phyloP scores from a whole-genome alignment of 2,113 vertebrate genomes.

The Micronycteris hirsuta region DNA sequence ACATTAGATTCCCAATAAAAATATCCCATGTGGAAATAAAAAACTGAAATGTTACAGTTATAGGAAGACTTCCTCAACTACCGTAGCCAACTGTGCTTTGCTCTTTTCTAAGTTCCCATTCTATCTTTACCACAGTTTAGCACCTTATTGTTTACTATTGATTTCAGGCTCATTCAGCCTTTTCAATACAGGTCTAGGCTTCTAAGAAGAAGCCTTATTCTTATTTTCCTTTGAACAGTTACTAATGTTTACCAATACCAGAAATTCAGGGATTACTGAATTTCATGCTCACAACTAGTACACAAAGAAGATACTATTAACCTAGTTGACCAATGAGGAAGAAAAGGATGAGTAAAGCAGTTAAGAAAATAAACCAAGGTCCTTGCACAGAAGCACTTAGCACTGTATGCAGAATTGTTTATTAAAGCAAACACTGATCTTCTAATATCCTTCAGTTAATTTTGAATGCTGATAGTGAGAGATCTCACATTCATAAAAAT shows the following conservation, averaged over 20 bases:
- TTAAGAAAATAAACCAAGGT: neutral
- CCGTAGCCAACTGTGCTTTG: neutral
- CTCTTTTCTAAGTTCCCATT: neutral
- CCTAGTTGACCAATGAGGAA: neutral
- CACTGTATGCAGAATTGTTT: neutral
- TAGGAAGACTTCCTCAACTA: neutral
- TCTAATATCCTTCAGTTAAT: slow-evolving; percentile 3
- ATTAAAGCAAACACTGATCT: neutral
- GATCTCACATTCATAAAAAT: neutral
- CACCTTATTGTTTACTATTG: neutral
- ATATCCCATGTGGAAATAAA: neutral
- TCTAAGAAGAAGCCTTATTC: neutral
- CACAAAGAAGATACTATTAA: neutral
- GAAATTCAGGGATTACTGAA: neutral
- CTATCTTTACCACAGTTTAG: neutral
- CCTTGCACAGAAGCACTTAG: neutral
- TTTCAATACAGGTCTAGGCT: neutral
- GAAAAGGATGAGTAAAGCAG: neutral
- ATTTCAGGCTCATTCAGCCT: neutral
- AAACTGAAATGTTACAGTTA: neutral
- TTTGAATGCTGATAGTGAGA: slow-evolving; percentile 14
- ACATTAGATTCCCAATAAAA: neutral
- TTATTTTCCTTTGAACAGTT: slow-evolving; percentile 1
- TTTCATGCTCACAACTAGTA: slow-evolving; percentile 11
- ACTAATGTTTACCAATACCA: slow-evolving; percentile 12